Evolutionary conservation across 2,888 invertebrate genomes (phyloP).

Genomic region (Arctia plantaginis): DNA sequence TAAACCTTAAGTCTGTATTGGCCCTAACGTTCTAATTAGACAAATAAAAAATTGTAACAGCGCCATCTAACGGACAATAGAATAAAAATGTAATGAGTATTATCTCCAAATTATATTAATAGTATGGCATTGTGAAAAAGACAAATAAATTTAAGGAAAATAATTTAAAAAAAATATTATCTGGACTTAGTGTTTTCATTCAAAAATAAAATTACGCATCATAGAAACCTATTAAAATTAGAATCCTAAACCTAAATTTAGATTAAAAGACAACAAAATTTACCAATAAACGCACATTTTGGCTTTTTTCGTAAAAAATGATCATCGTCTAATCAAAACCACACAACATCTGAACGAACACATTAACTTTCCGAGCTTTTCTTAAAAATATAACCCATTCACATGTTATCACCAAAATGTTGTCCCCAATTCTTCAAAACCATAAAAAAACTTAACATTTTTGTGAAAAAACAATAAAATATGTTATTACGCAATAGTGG

Average conservation of each 20-base stretch:
- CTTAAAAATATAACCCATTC: not conserved
- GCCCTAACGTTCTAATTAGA: constrained; percentile 36
- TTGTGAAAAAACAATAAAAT: constrained; percentile 14
- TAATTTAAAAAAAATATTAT: not conserved
- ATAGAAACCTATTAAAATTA: not conserved
- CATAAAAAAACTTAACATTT: not conserved
- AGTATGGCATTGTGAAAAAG: not conserved
- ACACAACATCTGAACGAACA: not conserved
- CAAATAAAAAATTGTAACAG: constrained; percentile 18
- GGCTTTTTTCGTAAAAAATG: not conserved
- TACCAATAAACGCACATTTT: not conserved
- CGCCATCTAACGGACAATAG: constrained; percentile 47
- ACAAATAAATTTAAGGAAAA: not conserved
- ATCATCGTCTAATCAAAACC: not conserved
- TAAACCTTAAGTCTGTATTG: constrained; percentile 16
- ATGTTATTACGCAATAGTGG: constrained; percentile 68
- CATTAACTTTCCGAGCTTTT: not conserved
- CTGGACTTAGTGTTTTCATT: not conserved
- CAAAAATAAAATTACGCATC: not conserved
- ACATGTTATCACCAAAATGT: not conserved
- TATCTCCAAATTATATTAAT: not conserved
- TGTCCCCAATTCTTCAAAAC: not conserved
- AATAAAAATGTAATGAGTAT: constrained; percentile 6
- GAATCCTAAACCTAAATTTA: not conserved
- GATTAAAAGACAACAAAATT: not conserved